Percentiles rank a stretch among this genome's conserved stretches.
phyloP scores from a whole-genome alignment of 2,888 invertebrate genomes.

The Eupithecia dodoneata region DNA sequence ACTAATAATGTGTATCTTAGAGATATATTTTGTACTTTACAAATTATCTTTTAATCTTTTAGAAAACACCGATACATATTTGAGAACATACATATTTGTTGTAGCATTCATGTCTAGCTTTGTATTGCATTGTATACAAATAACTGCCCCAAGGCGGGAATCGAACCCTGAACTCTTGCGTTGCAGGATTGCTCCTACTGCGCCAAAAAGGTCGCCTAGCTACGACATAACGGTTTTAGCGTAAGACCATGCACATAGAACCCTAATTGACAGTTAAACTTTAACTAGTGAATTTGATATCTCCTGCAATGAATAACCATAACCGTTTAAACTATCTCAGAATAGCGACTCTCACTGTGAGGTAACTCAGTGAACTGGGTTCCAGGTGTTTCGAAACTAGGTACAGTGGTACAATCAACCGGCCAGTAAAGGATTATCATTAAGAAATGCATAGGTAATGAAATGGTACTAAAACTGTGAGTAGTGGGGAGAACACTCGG shows the following conservation, averaged over 20 bases:
- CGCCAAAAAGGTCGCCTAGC: too few species aligned
- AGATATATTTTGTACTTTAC: too few species aligned
- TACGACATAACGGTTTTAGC: background rate
- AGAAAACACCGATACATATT: too few species aligned
- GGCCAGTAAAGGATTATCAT: slow-evolving; percentile 7
- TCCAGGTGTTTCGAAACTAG: slow-evolving; percentile 10
- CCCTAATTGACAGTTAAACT: background rate
- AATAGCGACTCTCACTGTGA: slow-evolving; percentile 7
- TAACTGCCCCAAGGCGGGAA: background rate
- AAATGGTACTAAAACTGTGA: background rate
- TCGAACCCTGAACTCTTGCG: background rate
- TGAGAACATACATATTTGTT: too few species aligned
- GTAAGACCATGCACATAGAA: background rate
- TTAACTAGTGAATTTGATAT: background rate
- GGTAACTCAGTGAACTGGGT: background rate
- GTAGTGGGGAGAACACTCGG: background rate
- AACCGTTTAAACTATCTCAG: slow-evolving; percentile 10
- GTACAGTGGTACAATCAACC: background rate
- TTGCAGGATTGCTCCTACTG: background rate
- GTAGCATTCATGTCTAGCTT: too few species aligned
- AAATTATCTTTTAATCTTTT: too few species aligned
- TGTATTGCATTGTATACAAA: background rate
- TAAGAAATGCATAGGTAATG: slow-evolving; percentile 9
- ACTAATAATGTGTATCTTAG: background rate
- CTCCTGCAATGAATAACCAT: slow-evolving; percentile 7